A percentile compares a stretch with the other conserved stretches of the same genome.
Conservation (phyloP, 2,888 invertebrate species). For the Nomada fabriciana region DNA sequence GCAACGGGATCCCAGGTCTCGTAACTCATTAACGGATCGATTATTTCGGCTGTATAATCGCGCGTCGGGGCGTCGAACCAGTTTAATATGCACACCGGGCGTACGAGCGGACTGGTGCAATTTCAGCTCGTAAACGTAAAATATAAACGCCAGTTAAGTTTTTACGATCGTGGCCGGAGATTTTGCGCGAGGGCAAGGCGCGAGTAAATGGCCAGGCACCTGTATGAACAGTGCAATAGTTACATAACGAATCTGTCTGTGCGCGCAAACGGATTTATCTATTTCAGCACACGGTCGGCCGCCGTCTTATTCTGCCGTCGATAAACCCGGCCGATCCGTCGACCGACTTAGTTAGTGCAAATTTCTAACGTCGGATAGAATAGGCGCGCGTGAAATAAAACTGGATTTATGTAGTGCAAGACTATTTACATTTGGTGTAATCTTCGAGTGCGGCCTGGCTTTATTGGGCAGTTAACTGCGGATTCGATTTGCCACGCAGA, state of each 20-base stretch:
- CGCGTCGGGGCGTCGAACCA: slow-evolving; percentile 45
- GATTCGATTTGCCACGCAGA: no score
- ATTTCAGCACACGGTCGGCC: slow-evolving; percentile 9
- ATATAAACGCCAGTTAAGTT: slow-evolving; percentile 60
- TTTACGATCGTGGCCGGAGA: slow-evolving; percentile 53
- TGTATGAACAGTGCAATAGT: slow-evolving; percentile 26
- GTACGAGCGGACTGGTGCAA: slow-evolving; percentile 46
- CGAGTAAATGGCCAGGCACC: slow-evolving; percentile 26
- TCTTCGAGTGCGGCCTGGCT: no score
- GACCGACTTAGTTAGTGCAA: neutral
- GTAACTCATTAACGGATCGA: slow-evolving; percentile 58
- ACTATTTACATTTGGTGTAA: no score
- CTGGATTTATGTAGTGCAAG: no score
- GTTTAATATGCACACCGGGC: slow-evolving; percentile 42
- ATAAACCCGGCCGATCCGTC: neutral
- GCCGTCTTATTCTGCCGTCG: slow-evolving; percentile 18
- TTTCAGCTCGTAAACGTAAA: slow-evolving; percentile 63
- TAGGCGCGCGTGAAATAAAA: neutral
- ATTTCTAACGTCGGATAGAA: neutral
- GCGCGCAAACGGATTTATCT: slow-evolving; percentile 29
- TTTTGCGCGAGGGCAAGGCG: slow-evolving; percentile 30
- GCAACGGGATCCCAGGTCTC: slow-evolving; percentile 30
- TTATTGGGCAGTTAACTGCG: no score
- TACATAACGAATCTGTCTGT: slow-evolving; percentile 25
- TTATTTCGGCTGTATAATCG: slow-evolving; percentile 42